Evolutionary conservation across 2,113 vertebrate species (phyloP).

Genomic region (Xenus cinereus): DNA sequence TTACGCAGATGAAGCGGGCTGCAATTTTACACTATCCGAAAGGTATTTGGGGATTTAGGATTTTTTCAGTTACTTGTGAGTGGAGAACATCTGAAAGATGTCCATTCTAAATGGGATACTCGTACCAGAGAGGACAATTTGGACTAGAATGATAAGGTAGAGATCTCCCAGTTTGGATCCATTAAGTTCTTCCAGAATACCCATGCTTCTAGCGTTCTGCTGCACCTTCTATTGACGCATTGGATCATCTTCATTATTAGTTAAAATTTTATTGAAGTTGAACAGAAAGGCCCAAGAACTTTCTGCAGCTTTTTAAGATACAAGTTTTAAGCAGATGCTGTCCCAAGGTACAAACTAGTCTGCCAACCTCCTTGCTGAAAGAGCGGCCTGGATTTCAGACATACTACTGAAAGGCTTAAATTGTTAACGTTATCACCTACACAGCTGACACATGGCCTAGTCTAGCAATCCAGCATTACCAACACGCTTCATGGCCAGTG

Average conservation of each 20-base stretch:
- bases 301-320: not conserved
- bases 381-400: not conserved
- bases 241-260: not conserved
- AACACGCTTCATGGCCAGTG: not conserved
- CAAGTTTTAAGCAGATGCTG: not conserved
- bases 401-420: not conserved
- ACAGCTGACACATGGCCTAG: not conserved
- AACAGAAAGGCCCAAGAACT: not conserved
- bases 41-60: not conserved
- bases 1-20: rapidly evolving
- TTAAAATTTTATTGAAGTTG: not conserved
- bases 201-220: not conserved
- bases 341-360: not conserved
- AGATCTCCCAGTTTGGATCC: not conserved
- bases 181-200: not conserved
- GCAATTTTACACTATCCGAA: not conserved
- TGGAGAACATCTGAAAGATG: not conserved
- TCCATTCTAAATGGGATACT: not conserved
- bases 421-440: not conserved
- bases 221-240: not conserved
- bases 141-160: not conserved
- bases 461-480: not conserved
- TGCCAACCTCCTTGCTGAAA: not conserved
- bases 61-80: not conserved
- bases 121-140: not conserved